Base-by-base conservation (phyloP, 2,888 invertebrate genomes). In the Pyrrhia umbra region DNA sequence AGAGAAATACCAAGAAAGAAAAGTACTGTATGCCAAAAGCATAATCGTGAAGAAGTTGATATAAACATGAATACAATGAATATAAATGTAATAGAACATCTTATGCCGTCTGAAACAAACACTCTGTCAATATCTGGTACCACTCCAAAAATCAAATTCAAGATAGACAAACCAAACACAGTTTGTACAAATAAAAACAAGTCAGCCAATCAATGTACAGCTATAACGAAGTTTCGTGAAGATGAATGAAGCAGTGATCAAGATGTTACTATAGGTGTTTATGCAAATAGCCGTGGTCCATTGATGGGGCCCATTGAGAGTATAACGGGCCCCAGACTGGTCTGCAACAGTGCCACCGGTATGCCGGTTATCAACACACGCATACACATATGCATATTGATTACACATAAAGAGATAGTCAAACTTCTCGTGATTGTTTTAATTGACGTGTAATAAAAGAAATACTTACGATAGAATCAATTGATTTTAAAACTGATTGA, bases 301-400 rank as follows among this genome's bases (percentile, higher is more conserved):
- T 90, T 90, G 87, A 89, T 83, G 85, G 82, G 82, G 79, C 84
- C 88, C 89, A 87, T 89, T 86, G 84, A 89, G 78, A 81, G 75
- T 80, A 81, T 86, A 85, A 85, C 83, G 86, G 85, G 70, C 63
- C 70, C 25, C 78, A 81, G 85, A 81, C 86, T 65, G 80, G 82
- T 86, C 84, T 80, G 80, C 78, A 68, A 68, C 70, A 74, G 54
- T 43, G 77, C 71, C 70, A 61, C 78, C 67, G 78, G 56, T 54
- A 42, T 40, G 71, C 58, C 64, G 74, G 68, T 51, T 74, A 57
- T 68, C 30, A 45, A 55, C 68, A 47, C 45, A 18, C 62, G 20
- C 20, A 73, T 66, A 57, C 52, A 67, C 56, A 68, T 50, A 73
- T 68, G 43, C 64, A 74, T 72, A 74, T 59, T 74, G 55, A 72